These are phyloP conservation scores for Oxycera nigricornis DNA, from an alignment of 2,888 invertebrate species.

Conservation along the genomic window DNA sequence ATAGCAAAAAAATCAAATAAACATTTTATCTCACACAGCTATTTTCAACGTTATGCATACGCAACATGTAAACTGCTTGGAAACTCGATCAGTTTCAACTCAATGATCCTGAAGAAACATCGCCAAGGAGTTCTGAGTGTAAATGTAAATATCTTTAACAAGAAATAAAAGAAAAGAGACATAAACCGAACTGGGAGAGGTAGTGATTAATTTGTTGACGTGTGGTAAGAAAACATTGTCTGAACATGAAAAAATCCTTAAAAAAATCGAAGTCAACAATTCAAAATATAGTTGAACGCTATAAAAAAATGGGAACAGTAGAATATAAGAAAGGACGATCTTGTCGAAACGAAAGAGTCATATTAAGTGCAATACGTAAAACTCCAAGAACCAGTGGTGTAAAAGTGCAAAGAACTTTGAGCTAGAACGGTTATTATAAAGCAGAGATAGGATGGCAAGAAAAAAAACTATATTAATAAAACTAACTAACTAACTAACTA, in stretches of 20 bases:
- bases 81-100: neutral
- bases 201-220: neutral
- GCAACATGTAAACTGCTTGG: neutral
- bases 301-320: neutral
- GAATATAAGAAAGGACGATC: neutral
- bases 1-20: too few relatives aligned
- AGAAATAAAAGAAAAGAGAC: neutral
- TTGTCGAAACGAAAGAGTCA: neutral
- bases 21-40: neutral
- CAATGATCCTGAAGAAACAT: neutral
- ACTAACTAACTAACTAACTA: neutral
- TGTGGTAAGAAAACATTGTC: neutral
- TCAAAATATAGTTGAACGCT: neutral
- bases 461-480: too few relatives aligned
- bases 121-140: neutral
- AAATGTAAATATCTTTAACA: neutral
- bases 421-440: neutral
- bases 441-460: neutral
- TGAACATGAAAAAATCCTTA: neutral
- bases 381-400: neutral
- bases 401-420: neutral
- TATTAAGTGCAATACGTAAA: neutral
- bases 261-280: neutral
- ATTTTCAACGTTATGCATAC: neutral
- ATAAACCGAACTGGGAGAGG: neutral